Percentiles rank a stretch among this genome's conserved stretches.
Evolutionary conservation across 2,888 invertebrate genomes (phyloP).

Genomic region (Chironomus tentans): DNA sequence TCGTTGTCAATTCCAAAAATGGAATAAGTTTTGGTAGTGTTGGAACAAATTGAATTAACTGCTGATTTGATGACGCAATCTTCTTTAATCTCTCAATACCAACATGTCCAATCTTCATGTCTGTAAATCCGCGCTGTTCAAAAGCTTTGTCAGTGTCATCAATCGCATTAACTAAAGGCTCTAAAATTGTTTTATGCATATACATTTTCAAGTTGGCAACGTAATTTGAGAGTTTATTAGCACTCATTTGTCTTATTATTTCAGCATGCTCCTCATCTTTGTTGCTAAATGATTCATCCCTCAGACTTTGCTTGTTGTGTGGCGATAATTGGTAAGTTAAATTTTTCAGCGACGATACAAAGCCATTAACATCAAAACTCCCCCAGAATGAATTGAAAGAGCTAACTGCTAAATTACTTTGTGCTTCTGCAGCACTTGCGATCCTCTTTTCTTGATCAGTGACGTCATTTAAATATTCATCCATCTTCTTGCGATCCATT

Average conservation of each 20-base stretch:
- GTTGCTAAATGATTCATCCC: conserved; percentile 32
- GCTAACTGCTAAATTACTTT: conserved; percentile 28
- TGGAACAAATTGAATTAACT: conserved; percentile 38
- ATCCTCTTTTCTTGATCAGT: conserved; percentile 33
- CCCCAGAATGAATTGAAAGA: conserved; percentile 41
- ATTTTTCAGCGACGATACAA: conserved; percentile 38
- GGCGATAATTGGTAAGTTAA: conserved; percentile 41
- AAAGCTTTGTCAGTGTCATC: conserved; percentile 60
- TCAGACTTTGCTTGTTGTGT: conserved; percentile 31
- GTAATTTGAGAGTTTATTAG: conserved; percentile 63
- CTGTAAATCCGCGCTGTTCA: conserved; percentile 56
- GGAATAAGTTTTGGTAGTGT: conserved; percentile 53
- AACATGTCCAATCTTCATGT: conserved; percentile 58
- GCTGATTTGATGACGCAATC: conserved; percentile 50
- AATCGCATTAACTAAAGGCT: conserved; percentile 65
- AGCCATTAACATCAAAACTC: conserved; percentile 37
- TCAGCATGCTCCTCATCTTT: conserved; percentile 39
- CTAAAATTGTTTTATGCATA: conserved; percentile 75
- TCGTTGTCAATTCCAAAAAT: conserved; percentile 70
- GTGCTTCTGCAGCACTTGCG: conserved; percentile 7
- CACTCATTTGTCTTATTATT: conserved; percentile 41
- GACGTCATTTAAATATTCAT: conserved; percentile 41
- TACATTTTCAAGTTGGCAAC: conserved; percentile 72
- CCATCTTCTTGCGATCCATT: conserved; percentile 44
- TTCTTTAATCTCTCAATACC: conserved; percentile 66